phyloP scores from a whole-genome alignment of 2,113 vertebrate species.

The Petaurus breviceps region DNA sequence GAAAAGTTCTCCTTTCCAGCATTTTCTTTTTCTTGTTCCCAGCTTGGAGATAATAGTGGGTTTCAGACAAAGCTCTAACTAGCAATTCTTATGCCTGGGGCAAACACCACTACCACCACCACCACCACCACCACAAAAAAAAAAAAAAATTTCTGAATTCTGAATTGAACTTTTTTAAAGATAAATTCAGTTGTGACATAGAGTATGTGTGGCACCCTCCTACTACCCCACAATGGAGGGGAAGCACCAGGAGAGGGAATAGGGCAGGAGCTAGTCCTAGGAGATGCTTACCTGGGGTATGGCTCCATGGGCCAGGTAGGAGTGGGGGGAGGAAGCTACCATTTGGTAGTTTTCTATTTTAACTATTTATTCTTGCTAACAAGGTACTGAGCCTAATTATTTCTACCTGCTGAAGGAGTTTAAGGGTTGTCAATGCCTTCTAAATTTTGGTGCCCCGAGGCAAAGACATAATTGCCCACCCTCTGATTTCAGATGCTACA shows the following conservation, averaged over 20 bases:
- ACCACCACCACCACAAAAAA: neutral
- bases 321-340: neutral
- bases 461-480: neutral
- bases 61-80: neutral
- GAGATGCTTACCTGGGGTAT: neutral
- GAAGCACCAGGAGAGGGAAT: neutral
- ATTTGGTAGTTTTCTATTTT: neutral
- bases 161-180: neutral
- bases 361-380: neutral
- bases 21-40: slow-evolving; percentile 24
- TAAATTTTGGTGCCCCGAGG: neutral
- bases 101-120: neutral
- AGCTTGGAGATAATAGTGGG: slow-evolving; percentile 25
- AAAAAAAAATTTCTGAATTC: neutral
- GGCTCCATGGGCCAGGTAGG: neutral
- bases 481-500: neutral
- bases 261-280: neutral
- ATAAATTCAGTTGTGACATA: neutral
- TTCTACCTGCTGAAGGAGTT: neutral
- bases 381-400: neutral
- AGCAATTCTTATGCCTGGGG: neutral
- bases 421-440: neutral
- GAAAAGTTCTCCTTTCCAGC: neutral
- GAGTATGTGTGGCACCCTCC: neutral
- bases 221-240: too few species aligned